A percentile compares a stretch with the other conserved stretches of the same genome.
These are phyloP conservation scores for Ctenochaetus hawaiiensis DNA, from an alignment of 2,797 vertebrate species.

Conservation along the genomic window DNA sequence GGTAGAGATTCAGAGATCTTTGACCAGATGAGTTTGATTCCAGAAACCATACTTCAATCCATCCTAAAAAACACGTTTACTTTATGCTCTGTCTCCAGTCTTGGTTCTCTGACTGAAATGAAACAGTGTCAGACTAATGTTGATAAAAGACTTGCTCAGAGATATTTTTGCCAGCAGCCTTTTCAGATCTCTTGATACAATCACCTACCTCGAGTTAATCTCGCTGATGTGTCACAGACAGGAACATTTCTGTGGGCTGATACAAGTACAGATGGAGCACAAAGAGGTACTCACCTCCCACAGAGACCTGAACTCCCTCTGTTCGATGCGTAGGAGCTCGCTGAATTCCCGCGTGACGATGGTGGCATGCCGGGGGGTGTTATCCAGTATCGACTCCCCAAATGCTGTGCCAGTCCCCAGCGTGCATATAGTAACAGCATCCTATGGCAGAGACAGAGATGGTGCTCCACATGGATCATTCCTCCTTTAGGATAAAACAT, in stretches of 20 bases:
- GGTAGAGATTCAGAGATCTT: neutral
- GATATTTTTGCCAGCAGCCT: neutral
- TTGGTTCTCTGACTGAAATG: neutral
- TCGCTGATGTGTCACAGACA: conserved; percentile 22
- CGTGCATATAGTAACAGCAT: conserved; percentile 96
- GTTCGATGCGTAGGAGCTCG: conserved; percentile 94
- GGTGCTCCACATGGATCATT: conserved; percentile 8
- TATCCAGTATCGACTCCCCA: conserved; percentile 97
- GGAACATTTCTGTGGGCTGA: conserved; percentile 20
- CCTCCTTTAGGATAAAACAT: neutral
- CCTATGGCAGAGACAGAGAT: conserved; percentile 82
- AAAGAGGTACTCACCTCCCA: conserved; percentile 91
- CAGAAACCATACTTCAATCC: neutral
- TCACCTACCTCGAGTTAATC: conserved; percentile 6
- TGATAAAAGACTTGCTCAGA: neutral
- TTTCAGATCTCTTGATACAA: conserved; percentile 3
- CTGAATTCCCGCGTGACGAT: conserved; percentile 95
- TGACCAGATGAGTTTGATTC: neutral
- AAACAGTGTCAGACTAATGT: neutral
- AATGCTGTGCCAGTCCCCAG: conserved; percentile 95
- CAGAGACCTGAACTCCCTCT: conserved; percentile 95
- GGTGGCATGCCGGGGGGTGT: conserved; percentile 96
- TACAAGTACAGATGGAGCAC: conserved; percentile 35
- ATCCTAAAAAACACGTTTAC: neutral
- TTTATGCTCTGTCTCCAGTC: neutral